Evolutionary conservation across 1,140 invertebrate species (phyloP).

Genomic region (Drosophila busckii): DNA sequence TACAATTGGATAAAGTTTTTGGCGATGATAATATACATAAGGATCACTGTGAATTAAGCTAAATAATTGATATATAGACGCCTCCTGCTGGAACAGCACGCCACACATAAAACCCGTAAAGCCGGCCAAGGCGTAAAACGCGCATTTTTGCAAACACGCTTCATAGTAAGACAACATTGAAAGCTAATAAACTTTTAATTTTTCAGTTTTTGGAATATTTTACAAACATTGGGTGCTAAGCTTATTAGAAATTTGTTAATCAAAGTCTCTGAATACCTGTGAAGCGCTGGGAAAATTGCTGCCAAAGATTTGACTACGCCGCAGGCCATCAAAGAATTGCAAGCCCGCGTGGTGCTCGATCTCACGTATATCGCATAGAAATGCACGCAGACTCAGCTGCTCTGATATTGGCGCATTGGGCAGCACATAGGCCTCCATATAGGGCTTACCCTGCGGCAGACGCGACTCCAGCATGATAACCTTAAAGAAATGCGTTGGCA

Average conservation of each 20-base stretch:
- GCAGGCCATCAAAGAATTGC: constrained; percentile 91
- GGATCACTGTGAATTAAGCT: constrained; percentile 40
- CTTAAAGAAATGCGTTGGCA: constrained; percentile 99
- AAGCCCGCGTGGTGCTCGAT: constrained; percentile 95
- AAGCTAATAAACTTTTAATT: constrained; percentile 21
- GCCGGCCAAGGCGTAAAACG: constrained; percentile 36
- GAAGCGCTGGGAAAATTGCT: constrained; percentile 57
- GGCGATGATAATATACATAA: constrained; percentile 41
- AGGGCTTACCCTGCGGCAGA: constrained; percentile 83
- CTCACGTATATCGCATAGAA: constrained; percentile 91
- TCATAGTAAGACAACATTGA: not conserved
- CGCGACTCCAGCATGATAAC: constrained; percentile 88
- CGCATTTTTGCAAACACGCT: constrained; percentile 30
- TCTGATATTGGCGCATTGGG: constrained; percentile 92
- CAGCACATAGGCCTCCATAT: constrained; percentile 96
- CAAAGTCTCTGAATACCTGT: constrained; percentile 53
- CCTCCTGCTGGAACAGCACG: constrained; percentile 50
- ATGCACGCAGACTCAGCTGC: constrained; percentile 84
- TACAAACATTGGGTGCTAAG: no score
- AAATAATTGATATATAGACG: constrained; percentile 35
- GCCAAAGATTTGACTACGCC: constrained; percentile 72
- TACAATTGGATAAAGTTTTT: constrained; percentile 53
- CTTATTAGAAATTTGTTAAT: no score
- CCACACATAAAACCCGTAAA: constrained; percentile 50
- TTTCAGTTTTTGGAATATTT: no score